Base-by-base conservation (phyloP, 2,113 vertebrate genomes). In the Aphyosemion australe region DNA sequence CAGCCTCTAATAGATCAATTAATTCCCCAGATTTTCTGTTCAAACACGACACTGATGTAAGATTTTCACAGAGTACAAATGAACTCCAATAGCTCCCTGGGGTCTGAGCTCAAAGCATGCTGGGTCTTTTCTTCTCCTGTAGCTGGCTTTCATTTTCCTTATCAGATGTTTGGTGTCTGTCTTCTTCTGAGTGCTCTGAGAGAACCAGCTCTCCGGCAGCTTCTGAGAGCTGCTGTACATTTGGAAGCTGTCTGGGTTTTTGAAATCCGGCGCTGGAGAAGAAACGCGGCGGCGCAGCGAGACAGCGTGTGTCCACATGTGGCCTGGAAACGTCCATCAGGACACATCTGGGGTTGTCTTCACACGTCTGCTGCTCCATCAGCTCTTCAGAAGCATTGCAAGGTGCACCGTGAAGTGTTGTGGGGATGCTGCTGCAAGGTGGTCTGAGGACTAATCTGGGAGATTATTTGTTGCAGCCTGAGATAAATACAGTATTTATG, bases 281-380 rank as follows among this genome's bases (percentile, higher is more conserved):
- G 43, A 51, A 49, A 49, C 48, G 21, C 42, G 61, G 73, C 54
- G 61, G 39, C 8, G 15, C 3, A 2, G 31, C 4, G 66, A 79
- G 53, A 57, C 56, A 6, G 8, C 2, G 1, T n/a, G 58, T 51
- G 74, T 78, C 75, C 79, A 69, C 55, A 70, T 53, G 66, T 68
- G 80, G 67, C 75, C 83, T 79, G 66, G 56, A 85, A 78, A 84
- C 2, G 70, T 82, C 83, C 8, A 48, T 85, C 80, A 82, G 1
- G 1, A 54, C 11, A 34, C 65, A 72, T 21, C 46, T 4, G 43
- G 42, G 55, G 41, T 18, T 37, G 37, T 15, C 61, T 74, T 60
- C 18, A 6, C 57, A 10, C 20, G 51, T 43, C 14, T 49, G 39
- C 10, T 56, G 14, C 55, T 64, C 32, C 57, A n/a, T 45, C 65